Evolutionary conservation across 23 tunicate species (phyloP).

Genomic region (Ciona savignyi): DNA sequence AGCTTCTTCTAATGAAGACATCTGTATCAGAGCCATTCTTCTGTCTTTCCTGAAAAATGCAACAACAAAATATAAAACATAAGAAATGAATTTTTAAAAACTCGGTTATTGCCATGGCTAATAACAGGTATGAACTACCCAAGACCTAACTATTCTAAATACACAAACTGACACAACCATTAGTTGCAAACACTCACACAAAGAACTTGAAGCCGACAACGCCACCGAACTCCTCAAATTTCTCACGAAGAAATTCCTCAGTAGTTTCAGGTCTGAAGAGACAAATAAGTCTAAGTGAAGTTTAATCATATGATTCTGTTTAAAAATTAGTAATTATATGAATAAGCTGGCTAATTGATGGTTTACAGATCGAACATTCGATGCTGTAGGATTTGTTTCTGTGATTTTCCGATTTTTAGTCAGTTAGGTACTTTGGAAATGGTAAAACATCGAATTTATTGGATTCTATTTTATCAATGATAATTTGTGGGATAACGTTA

Average conservation of each 20-base stretch:
- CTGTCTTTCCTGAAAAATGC: constrained; percentile 89
- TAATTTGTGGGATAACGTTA: no score
- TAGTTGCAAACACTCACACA: constrained; percentile 65
- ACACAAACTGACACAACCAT: constrained; percentile 66
- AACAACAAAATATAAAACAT: no score
- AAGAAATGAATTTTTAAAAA: no score
- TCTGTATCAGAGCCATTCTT: constrained; percentile 88
- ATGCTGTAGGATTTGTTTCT: no score
- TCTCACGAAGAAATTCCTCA: constrained; percentile 58
- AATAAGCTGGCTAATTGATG: no score
- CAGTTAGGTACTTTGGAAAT: not conserved
- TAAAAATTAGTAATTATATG: no score
- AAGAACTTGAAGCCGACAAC: constrained; percentile 90
- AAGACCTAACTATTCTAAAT: no score
- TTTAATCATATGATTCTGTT: no score
- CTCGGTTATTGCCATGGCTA: no score
- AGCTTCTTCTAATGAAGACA: constrained; percentile 80
- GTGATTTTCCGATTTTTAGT: not conserved
- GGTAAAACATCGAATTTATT: not conserved
- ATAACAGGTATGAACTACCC: no score
- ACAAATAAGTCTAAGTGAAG: not conserved
- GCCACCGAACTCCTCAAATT: constrained; percentile 41
- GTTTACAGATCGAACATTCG: no score
- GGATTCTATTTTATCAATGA: no score
- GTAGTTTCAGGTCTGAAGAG: constrained; percentile 44